Evolutionary conservation across 2,888 invertebrate species (phyloP).

Genomic region (Trichacis sp.): DNA sequence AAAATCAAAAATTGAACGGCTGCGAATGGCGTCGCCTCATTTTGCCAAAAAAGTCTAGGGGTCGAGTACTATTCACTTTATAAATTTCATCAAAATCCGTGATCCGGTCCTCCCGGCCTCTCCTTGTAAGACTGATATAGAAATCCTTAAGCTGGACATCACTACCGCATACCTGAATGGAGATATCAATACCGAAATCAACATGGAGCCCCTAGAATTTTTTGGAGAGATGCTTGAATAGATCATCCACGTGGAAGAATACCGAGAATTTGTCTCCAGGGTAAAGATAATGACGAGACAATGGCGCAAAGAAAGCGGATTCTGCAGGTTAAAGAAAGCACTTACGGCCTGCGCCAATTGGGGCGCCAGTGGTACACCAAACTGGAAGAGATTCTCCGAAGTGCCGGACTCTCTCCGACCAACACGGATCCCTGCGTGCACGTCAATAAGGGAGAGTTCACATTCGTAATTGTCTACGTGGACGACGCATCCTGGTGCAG

Average conservation of each 20-base stretch:
- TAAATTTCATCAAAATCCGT: too few species aligned
- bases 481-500: slow-evolving; percentile 13
- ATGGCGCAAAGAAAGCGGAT: slow-evolving; percentile 6
- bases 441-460: background rate
- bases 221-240: background rate
- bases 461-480: slow-evolving; percentile 15
- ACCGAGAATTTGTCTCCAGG: background rate
- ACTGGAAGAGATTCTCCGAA: slow-evolving; percentile 5
- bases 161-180: slow-evolving; percentile 46
- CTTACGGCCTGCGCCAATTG: slow-evolving; percentile 23
- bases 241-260: slow-evolving; percentile 1
- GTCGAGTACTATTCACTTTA: too few species aligned
- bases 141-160: slow-evolving; percentile 42
- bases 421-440: slow-evolving; percentile 17
- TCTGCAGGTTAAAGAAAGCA: slow-evolving; percentile 15
- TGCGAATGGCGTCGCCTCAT: too few species aligned
- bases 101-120: too few species aligned
- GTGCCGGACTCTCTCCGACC: slow-evolving; percentile 1
- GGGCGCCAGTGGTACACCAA: slow-evolving; percentile 22
- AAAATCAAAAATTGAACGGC: too few species aligned
- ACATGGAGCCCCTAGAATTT: slow-evolving; percentile 4
- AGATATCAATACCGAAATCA: slow-evolving; percentile 24
- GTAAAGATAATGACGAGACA: background rate
- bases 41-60: too few species aligned
- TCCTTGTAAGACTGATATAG: slow-evolving; percentile 22